These are phyloP conservation scores for Drosophila eugracilis DNA, from an alignment of 1,140 invertebrate species.

Conservation along the genomic window DNA sequence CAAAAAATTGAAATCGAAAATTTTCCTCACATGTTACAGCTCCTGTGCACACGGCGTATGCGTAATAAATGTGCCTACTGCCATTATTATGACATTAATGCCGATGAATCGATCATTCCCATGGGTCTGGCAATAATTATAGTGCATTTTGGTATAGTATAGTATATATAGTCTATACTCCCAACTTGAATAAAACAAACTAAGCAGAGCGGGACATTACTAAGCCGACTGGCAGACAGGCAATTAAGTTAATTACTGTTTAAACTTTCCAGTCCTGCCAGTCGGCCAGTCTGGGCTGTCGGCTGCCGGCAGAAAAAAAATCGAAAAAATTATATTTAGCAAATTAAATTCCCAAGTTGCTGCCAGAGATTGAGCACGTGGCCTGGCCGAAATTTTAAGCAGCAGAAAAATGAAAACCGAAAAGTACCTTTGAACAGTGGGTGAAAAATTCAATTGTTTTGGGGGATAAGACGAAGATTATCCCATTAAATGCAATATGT, in stretches of 20 bases:
- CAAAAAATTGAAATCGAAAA: constrained; percentile 62
- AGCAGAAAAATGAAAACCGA: constrained; percentile 26
- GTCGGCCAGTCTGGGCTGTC: neutral
- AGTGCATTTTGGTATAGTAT: constrained; percentile 14
- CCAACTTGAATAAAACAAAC: constrained; percentile 7
- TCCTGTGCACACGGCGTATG: constrained; percentile 73
- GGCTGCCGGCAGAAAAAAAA: neutral
- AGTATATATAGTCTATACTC: neutral
- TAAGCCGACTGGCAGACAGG: constrained; percentile 21
- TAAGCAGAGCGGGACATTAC: constrained; percentile 12
- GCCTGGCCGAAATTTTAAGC: constrained; percentile 9
- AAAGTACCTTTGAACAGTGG: constrained; percentile 10
- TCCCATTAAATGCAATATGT: neutral
- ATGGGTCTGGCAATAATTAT: constrained; percentile 30
- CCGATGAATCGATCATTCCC: constrained; percentile 60
- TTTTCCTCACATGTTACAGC: constrained; percentile 34
- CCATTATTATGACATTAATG: constrained; percentile 75
- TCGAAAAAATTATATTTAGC: constrained; percentile 39
- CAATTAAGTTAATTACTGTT: constrained; percentile 72
- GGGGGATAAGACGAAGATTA: neutral
- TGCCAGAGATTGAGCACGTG: constrained; percentile 42
- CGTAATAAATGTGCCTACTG: constrained; percentile 67
- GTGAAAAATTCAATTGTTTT: neutral
- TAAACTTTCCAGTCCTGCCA: constrained; percentile 30
- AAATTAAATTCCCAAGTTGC: constrained; percentile 48